phyloP scores from a whole-genome alignment of 2,797 vertebrate species.

The Amniataba percoides region DNA sequence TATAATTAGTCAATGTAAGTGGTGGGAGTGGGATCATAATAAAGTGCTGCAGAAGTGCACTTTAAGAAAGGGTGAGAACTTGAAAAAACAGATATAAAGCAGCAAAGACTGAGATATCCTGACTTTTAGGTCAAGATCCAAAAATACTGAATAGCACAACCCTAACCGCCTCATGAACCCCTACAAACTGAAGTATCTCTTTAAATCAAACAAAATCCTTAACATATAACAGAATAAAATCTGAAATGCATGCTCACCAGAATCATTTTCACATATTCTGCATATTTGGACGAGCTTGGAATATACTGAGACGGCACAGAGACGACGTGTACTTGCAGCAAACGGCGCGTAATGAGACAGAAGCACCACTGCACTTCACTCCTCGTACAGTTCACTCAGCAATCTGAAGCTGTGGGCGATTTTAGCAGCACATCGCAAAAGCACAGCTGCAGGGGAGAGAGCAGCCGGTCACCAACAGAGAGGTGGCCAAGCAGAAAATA shows the following conservation, averaged over 20 bases:
- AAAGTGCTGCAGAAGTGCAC: background rate
- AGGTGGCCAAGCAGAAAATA: conserved; percentile 27
- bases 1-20: background rate
- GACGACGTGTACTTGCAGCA: background rate
- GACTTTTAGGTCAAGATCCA: background rate
- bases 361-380: conserved; percentile 3
- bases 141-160: background rate
- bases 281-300: background rate
- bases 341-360: conserved; percentile 6
- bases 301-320: background rate
- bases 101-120: background rate
- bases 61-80: background rate
- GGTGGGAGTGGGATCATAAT: too few species aligned
- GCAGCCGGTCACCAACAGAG: conserved; percentile 7
- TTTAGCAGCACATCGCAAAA: conserved; percentile 21
- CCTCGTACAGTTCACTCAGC: conserved; percentile 19
- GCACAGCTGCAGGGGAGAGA: conserved; percentile 14
- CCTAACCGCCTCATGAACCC: too few species aligned
- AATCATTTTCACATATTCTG: background rate
- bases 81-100: background rate
- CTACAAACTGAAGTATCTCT: background rate
- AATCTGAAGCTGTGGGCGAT: conserved; percentile 38
- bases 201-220: too few species aligned
- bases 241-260: background rate
- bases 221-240: too few species aligned